phyloP scores from a whole-genome alignment of 2,797 vertebrate genomes.

The Acanthornis magna region DNA sequence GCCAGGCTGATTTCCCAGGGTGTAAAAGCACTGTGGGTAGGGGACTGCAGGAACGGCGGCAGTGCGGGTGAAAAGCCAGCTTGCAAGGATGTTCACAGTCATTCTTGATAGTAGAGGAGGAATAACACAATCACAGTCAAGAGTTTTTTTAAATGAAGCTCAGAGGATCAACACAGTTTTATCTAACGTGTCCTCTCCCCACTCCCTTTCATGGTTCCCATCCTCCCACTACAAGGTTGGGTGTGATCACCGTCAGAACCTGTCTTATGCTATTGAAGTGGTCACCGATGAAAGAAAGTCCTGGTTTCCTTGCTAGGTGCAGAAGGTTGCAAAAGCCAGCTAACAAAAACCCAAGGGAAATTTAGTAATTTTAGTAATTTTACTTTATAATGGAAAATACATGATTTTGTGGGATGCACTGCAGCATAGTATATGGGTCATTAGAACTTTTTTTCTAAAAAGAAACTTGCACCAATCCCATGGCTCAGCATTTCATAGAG shows the following conservation, averaged over 20 bases:
- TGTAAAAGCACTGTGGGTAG: not conserved
- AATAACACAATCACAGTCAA: not conserved
- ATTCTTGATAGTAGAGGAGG: not conserved
- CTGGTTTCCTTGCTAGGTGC: not conserved
- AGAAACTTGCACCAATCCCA: not conserved
- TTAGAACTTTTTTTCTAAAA: not conserved
- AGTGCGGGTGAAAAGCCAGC: not conserved
- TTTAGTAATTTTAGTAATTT: too few relatives aligned
- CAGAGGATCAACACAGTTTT: not conserved
- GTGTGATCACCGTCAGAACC: not conserved
- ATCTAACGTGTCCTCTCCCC: not conserved
- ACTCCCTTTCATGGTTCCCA: not conserved
- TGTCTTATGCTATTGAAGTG: not conserved
- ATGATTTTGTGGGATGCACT: not conserved
- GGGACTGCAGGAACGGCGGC: rapidly evolving
- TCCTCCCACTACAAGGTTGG: not conserved
- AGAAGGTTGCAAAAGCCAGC: not conserved
- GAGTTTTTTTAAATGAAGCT: not conserved
- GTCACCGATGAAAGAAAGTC: not conserved
- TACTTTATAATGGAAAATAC: not conserved
- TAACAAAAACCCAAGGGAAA: not conserved
- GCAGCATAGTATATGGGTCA: not conserved
- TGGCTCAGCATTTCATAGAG: not conserved
- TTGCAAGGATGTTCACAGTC: not conserved
- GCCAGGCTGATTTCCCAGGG: not conserved